Conservation (phyloP, 2,888 invertebrate species). For the Balanococcus diminutus region DNA sequence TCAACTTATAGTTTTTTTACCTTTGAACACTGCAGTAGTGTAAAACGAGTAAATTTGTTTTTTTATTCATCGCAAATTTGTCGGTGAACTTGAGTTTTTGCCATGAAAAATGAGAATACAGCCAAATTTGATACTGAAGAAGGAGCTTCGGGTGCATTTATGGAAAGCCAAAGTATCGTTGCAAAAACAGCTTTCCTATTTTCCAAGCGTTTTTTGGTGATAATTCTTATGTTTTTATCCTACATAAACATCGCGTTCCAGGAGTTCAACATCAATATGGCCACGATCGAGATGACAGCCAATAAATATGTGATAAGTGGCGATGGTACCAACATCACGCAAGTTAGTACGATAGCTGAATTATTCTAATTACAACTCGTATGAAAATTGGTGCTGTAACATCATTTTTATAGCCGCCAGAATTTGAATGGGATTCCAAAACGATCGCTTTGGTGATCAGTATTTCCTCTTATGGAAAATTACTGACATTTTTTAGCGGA, state of each 20-base stretch:
- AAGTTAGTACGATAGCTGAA: neutral
- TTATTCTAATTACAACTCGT: no score
- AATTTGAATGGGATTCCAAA: conserved; percentile 81
- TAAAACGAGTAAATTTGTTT: no score
- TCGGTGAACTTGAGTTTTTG: no score
- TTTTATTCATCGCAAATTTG: no score
- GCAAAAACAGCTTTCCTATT: neutral
- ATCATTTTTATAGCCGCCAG: conserved; percentile 65
- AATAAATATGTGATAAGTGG: neutral
- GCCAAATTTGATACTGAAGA: no score
- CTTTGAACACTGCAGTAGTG: no score
- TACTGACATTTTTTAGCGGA: conserved; percentile 83
- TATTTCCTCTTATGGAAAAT: conserved; percentile 88
- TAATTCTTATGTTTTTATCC: neutral
- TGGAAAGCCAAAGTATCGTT: no score
- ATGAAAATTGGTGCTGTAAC: neutral
- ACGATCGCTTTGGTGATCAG: conserved; percentile 78
- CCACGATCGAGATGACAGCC: neutral
- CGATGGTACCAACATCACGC: neutral
- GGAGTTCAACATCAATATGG: neutral
- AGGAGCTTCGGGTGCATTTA: no score
- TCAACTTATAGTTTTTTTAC: no score
- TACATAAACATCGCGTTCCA: neutral
- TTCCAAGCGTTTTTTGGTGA: neutral
- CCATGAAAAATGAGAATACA: no score